Percentiles rank a stretch among this genome's conserved stretches.
Conservation (phyloP, 2,113 vertebrate genomes). For the Solea senegalensis region DNA sequence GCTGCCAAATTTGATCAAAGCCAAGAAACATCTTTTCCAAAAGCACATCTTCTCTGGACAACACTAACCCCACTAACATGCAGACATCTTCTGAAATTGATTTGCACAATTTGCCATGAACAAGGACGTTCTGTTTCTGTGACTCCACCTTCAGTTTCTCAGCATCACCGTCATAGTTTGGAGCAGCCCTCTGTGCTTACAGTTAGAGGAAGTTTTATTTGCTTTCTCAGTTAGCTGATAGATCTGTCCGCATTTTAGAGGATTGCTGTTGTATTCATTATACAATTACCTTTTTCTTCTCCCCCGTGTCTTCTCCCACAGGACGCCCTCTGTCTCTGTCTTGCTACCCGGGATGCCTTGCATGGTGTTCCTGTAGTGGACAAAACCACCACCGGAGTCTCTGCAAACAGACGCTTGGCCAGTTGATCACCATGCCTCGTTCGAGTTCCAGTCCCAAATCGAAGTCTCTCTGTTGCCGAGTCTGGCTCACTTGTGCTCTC, state of each 20-base stretch:
- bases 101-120: not conserved
- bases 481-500: slow-evolving; percentile 54
- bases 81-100: not conserved
- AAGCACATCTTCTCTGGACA: too few species aligned
- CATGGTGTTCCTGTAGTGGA: slow-evolving; percentile 40
- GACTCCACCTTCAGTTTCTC: not conserved
- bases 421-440: slow-evolving; percentile 50
- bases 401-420: slow-evolving; percentile 2
- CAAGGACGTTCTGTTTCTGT: not conserved
- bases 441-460: slow-evolving; percentile 11
- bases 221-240: not conserved
- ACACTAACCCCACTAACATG: not conserved
- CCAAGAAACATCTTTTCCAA: not conserved
- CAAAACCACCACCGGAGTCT: slow-evolving; percentile 12
- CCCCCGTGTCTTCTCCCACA: slow-evolving; percentile 27
- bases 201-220: not conserved
- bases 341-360: slow-evolving; percentile 41
- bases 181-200: not conserved
- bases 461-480: slow-evolving; percentile 1
- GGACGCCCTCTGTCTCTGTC: slow-evolving; percentile 7
- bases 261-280: not conserved
- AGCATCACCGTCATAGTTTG: not conserved
- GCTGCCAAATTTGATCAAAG: not conserved
- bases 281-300: not conserved
- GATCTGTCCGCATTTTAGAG: not conserved